Evolutionary conservation across 1,140 invertebrate species (phyloP).

Genomic region (Heterodera carotae): DNA sequence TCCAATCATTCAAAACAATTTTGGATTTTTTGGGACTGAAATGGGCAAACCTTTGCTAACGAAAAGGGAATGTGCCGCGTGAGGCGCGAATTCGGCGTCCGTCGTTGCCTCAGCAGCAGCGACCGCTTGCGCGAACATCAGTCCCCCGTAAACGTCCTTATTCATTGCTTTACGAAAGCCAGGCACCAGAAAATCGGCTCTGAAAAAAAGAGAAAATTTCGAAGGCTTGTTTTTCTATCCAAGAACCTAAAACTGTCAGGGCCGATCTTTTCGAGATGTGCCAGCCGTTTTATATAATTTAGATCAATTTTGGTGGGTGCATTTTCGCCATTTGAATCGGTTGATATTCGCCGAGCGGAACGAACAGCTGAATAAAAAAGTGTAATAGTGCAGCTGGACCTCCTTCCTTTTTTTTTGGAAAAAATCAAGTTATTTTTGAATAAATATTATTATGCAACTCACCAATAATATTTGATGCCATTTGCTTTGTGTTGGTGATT

Average conservation of each 20-base stretch:
- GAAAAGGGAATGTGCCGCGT: conserved; percentile 58
- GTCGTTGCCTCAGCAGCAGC: conserved; percentile 54
- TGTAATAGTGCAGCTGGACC: neutral
- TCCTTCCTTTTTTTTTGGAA: too few relatives aligned
- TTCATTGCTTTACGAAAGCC: neutral
- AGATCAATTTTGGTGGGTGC: neutral
- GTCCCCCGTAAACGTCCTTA: conserved; percentile 43
- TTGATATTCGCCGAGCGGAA: neutral
- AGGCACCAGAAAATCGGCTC: neutral
- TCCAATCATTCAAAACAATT: conserved; percentile 13
- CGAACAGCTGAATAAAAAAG: neutral
- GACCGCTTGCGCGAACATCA: conserved; percentile 50
- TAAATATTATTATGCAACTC: too few relatives aligned
- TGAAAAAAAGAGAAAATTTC: neutral
- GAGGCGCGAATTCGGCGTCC: conserved; percentile 49
- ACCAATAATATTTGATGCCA: too few relatives aligned
- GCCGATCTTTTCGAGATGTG: neutral
- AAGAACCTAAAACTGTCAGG: neutral
- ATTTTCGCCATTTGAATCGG: neutral
- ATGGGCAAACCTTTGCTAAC: conserved; percentile 52
- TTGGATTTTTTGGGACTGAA: neutral
- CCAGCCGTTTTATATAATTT: neutral
- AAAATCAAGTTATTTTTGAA: too few relatives aligned
- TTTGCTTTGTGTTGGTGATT: too few relatives aligned
- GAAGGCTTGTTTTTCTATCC: too few relatives aligned